phyloP scores from a whole-genome alignment of 2,888 invertebrate species.

The Eucriotettix oculatus region DNA sequence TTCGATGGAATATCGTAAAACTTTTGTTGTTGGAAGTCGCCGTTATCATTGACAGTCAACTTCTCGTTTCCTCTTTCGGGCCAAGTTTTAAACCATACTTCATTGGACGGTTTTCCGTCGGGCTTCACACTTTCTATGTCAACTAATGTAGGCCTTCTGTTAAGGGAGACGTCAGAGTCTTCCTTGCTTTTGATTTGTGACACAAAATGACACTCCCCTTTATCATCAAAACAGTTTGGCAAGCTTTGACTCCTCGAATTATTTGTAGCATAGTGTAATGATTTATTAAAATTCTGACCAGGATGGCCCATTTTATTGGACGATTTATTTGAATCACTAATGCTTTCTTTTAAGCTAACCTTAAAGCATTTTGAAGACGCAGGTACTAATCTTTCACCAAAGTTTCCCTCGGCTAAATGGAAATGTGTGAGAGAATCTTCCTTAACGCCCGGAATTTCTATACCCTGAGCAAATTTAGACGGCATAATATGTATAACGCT shows the following conservation, averaged over 20 bases:
- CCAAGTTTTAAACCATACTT: conserved; percentile 33
- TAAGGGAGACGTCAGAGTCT: not conserved
- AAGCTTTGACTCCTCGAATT: conserved; percentile 25
- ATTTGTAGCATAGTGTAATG: conserved; percentile 12
- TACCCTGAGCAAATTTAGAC: not conserved
- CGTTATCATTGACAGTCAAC: not conserved
- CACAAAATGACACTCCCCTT: conserved; percentile 14
- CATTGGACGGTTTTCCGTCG: conserved; percentile 9
- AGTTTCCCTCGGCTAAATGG: no score
- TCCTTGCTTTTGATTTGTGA: conserved; percentile 17
- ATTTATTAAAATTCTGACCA: conserved; percentile 15
- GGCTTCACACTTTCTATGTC: conserved; percentile 6
- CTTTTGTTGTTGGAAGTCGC: not conserved
- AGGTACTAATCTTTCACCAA: no score
- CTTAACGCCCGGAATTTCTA: no score
- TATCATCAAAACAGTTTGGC: conserved; percentile 23
- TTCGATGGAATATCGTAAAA: not conserved
- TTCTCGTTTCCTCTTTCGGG: conserved; percentile 28
- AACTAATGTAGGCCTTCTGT: conserved; percentile 8
- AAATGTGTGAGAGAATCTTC: no score
- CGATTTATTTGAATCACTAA: conserved; percentile 7
- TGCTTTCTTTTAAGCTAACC: no score
- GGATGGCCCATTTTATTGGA: conserved; percentile 13
- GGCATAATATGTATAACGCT: not conserved
- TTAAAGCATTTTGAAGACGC: no score